Evolutionary conservation across 2,797 vertebrate species (phyloP).

Genomic region (Alca torda): DNA sequence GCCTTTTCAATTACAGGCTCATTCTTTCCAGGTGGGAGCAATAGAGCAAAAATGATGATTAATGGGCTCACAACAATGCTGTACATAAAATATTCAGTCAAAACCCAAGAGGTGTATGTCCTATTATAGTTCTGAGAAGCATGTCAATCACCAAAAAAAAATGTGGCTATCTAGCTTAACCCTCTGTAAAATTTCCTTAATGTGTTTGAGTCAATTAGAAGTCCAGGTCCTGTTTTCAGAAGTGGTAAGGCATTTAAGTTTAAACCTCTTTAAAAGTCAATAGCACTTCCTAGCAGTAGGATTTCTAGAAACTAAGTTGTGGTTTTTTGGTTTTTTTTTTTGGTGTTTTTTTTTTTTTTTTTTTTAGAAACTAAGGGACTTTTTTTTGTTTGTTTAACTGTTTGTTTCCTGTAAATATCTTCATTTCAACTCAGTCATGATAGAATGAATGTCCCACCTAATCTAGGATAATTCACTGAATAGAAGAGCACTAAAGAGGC

Average conservation of each 20-base stretch:
- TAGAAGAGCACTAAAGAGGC: not conserved
- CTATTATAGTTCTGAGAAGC: not conserved
- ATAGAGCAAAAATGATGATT: slow-evolving; percentile 21
- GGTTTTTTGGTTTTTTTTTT: no score
- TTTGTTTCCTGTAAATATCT: not conserved
- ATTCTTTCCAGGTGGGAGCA: slow-evolving; percentile 4
- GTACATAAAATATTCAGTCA: not conserved
- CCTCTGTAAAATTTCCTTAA: not conserved
- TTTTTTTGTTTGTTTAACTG: rapidly evolving
- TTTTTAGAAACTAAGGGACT: not conserved
- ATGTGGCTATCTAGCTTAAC: not conserved
- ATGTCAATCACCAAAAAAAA: not conserved
- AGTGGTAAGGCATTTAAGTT: not conserved
- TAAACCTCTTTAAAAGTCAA: not conserved
- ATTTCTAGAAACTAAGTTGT: not conserved
- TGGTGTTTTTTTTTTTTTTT: no score
- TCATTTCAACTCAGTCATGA: not conserved
- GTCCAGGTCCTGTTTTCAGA: not conserved
- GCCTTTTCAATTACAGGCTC: slow-evolving; percentile 31
- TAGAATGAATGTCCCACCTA: not conserved
- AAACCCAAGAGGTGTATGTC: not conserved
- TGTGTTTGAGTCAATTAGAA: not conserved
- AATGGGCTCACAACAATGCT: not conserved
- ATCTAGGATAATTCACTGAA: not conserved
- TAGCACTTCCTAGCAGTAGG: not conserved